Evolutionary conservation across 2,113 vertebrate genomes (phyloP).

Genomic region (Trogon surrucura): DNA sequence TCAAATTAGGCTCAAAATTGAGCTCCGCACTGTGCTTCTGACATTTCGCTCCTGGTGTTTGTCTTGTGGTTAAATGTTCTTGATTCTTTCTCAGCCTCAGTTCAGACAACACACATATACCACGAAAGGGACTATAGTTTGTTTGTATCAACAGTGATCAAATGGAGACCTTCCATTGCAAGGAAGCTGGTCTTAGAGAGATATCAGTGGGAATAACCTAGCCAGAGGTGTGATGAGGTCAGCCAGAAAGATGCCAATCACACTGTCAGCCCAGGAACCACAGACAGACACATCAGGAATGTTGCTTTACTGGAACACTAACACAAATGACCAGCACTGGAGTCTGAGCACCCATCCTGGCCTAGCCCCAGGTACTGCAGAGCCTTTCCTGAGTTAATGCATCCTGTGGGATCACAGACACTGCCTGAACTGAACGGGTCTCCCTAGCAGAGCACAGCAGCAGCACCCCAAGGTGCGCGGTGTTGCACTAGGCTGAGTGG

Average conservation of each 20-base stretch:
- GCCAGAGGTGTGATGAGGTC: not conserved
- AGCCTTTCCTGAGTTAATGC: not conserved
- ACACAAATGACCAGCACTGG: not conserved
- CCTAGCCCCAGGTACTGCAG: not conserved
- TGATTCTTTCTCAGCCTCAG: not conserved
- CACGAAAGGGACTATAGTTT: not conserved
- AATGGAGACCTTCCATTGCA: not conserved
- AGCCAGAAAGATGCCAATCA: not conserved
- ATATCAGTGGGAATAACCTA: not conserved
- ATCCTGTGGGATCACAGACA: not conserved
- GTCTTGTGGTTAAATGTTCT: not conserved
- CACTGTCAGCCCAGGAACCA: not conserved
- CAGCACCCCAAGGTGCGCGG: not conserved
- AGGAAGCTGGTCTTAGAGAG: not conserved
- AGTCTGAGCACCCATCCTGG: not conserved
- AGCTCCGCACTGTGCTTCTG: not conserved
- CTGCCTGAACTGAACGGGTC: not conserved
- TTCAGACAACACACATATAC: not conserved
- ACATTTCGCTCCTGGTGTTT: not conserved
- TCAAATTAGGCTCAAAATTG: conserved; percentile 15
- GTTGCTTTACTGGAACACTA: not conserved
- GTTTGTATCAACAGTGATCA: not conserved
- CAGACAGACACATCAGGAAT: not conserved
- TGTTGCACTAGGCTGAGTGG: not conserved
- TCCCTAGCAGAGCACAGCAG: not conserved